Percentiles rank a stretch among this genome's conserved stretches.
phyloP scores from a whole-genome alignment of 2,797 vertebrate species.

The Acrossocheilus fasciatus region DNA sequence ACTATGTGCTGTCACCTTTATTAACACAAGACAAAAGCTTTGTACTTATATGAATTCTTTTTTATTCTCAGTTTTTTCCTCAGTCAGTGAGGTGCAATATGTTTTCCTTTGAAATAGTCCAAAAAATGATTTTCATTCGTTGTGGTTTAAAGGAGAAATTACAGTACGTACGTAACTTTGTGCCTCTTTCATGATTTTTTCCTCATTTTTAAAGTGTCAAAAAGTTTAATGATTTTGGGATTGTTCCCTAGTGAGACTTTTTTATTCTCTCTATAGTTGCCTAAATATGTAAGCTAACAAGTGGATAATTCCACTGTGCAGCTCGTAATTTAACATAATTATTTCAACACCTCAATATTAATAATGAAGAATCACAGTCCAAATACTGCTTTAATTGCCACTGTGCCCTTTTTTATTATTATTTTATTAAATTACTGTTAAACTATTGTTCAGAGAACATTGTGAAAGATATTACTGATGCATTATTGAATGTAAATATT shows the following conservation, averaged over 20 bases:
- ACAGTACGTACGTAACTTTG: background rate
- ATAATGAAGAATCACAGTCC: background rate
- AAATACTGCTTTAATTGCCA: background rate
- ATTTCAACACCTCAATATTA: background rate
- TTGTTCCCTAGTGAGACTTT: background rate
- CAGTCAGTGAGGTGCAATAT: too few species aligned
- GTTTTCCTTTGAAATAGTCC: background rate
- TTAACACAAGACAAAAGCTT: conserved; percentile 25
- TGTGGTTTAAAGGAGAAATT: background rate
- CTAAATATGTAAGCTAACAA: background rate
- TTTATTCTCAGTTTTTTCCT: background rate
- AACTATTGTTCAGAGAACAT: background rate
- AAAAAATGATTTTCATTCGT: background rate
- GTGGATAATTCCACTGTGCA: background rate
- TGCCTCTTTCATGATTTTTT: background rate
- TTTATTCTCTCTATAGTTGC: background rate
- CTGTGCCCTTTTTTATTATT: background rate
- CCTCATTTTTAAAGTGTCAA: background rate
- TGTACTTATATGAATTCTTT: background rate
- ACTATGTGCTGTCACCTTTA: conserved; percentile 7
- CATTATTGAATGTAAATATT: background rate
- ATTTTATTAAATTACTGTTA: background rate
- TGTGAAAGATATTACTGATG: background rate
- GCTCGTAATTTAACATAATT: background rate
- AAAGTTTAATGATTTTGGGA: background rate